A percentile compares a stretch with the other conserved stretches of the same genome.
Evolutionary conservation across 2,113 vertebrate genomes (phyloP).

Genomic region (Leptobrachium leishanense): DNA sequence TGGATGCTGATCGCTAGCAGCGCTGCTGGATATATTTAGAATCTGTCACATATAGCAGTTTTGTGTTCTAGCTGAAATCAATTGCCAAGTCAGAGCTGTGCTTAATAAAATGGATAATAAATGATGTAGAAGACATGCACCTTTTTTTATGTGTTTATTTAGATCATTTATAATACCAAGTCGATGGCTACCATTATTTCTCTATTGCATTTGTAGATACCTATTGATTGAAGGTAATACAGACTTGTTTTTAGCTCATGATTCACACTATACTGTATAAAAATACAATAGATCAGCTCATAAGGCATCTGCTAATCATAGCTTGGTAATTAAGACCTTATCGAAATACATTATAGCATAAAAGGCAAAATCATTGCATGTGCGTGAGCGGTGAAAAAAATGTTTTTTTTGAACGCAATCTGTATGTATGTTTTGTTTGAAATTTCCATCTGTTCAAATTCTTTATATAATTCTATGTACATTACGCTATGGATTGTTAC

Average conservation of each 20-base stretch:
- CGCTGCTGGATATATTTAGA: constrained; percentile 39
- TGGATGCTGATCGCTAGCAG: constrained; percentile 23
- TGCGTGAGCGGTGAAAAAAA: too few relatives aligned
- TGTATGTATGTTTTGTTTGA: too few relatives aligned
- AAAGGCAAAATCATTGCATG: too few relatives aligned
- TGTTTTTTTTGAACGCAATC: too few relatives aligned
- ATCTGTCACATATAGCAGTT: constrained; percentile 40
- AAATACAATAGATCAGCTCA: not conserved
- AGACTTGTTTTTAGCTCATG: not conserved
- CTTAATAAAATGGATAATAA: constrained; percentile 17
- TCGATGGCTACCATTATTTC: not conserved
- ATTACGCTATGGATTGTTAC: too few relatives aligned
- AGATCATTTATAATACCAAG: not conserved
- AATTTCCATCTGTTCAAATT: too few relatives aligned
- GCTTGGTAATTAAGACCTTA: too few relatives aligned
- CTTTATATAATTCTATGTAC: too few relatives aligned
- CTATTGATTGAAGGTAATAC: not conserved
- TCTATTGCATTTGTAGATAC: not conserved
- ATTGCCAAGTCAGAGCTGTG: constrained; percentile 19
- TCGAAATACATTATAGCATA: too few relatives aligned
- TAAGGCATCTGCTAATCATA: not conserved
- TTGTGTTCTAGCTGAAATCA: constrained; percentile 11
- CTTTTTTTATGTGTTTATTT: not conserved
- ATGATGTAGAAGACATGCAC: constrained; percentile 8
- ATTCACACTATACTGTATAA: not conserved